Evolutionary conservation across 2,888 invertebrate species (phyloP).

Genomic region (Apamea crenata): DNA sequence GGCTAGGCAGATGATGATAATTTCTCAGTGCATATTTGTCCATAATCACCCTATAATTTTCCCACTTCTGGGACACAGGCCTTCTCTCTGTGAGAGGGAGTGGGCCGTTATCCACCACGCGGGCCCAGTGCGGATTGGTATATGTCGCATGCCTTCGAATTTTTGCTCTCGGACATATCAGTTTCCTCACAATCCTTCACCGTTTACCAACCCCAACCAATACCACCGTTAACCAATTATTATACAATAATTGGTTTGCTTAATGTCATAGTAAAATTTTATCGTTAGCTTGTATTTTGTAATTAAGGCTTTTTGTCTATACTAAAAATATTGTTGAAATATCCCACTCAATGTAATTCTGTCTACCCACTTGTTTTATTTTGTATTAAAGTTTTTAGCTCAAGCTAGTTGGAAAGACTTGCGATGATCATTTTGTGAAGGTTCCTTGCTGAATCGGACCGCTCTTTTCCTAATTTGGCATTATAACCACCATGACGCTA

Average conservation of each 20-base stretch:
- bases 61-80: not conserved
- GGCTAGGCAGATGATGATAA: too few species aligned
- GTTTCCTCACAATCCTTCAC: too few species aligned
- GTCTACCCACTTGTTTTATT: not conserved
- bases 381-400: not conserved
- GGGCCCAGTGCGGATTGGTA: too few species aligned
- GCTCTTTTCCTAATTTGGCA: slow-evolving; percentile 13
- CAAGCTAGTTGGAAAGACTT: not conserved
- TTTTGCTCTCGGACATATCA: not conserved
- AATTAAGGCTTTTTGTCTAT: too few species aligned
- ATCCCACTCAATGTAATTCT: not conserved
- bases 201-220: too few species aligned
- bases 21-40: not conserved
- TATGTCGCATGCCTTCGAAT: not conserved
- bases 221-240: too few species aligned
- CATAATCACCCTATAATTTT: not conserved
- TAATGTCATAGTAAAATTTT: too few species aligned
- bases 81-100: not conserved
- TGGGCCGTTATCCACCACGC: not conserved
- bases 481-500: slow-evolving; percentile 30
- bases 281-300: too few species aligned
- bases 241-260: too few species aligned
- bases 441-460: not conserved
- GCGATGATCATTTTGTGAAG: not conserved
- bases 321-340: too few species aligned